Evolutionary conservation across 2,113 vertebrate genomes (phyloP), one percentile per base, ranked within the genome.

Genomic region (Lynx canadensis): DNA sequence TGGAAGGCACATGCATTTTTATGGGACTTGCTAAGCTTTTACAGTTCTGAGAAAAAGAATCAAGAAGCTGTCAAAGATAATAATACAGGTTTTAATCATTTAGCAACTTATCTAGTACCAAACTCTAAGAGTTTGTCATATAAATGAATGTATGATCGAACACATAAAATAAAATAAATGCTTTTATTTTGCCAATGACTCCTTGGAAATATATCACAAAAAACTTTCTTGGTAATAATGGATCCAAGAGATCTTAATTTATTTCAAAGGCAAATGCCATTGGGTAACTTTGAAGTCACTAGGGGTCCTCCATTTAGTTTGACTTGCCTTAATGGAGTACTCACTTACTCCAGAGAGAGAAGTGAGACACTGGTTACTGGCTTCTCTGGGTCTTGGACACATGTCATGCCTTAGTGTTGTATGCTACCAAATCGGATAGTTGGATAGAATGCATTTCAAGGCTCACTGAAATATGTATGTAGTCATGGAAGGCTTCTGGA

Each of bases 131-230:
- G 45, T 45, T 45, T 45, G 41, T 91, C n/a, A 52, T 87, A 78
- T 79, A 94, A 81, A 52, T 55, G 23, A 83, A 94, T 45, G 5
- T 25, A 84, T 57, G 82, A 41, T 33, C 36, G 23, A 92, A 33
- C 36, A 76, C 18, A 45, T 89, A 36, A 94, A 68, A 84, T 68
- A 45, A 84, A 96, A 78, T 80, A 66, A 88, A 90, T 94, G 33
- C 16, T 74, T 95, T 29, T 65, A 57, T 91, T 88, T 92, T 79
- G 41, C 31, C 19, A 69, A 9, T 63, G 13, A 90, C 15, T 95
- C 82, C 27, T 81, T 85, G 29, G 55, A 71, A 63, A 79, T 66
- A 78, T 1, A 48, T 79, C 36, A 69, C 27, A 84, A 68, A 66
- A 12, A 78, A 63, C 8, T 5, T 23, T 85, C 31, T n/a, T 5